Base-by-base conservation (phyloP, 2,888 invertebrate species). In the Sinhomidia bicolor region DNA sequence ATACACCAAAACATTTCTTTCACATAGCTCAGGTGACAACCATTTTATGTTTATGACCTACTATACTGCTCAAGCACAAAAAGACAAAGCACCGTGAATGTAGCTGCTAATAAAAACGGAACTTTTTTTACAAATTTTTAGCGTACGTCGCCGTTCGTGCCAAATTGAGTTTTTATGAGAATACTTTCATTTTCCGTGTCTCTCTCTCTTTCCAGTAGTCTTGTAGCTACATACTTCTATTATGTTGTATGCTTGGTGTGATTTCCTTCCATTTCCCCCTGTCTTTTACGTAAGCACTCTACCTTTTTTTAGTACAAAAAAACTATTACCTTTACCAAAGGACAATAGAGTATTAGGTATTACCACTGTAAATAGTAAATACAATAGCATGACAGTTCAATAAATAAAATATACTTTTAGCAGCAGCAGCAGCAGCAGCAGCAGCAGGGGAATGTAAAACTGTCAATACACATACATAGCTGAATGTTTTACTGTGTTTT, bases 141-240 rank as follows among this genome's bases (percentile, higher is more conserved):
- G 23, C 36, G 57, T 57, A 78, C 47, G 54, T 36, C 32, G 32
- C n/a, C 60, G 71, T 41, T 71, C 41, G 26, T 71, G 71, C 83
- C 83, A 83, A 83, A 83, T 83, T 74, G 83, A 74, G 83, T 74
- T 74, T 83, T 83, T 83, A 71, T 54, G 83, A 83, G 83, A 57
- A 78, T 57, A 78, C 36, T 78, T 78, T 78, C 36, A 78, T 57
- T 78, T 57, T 62, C 80, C n/a, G n/a, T n/a, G n/a, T n/a, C n/a
- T n/a, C n/a, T n/a, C n/a, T n/a, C n/a, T n/a, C 44, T 14, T 36
- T 80, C 0, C 4, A 14, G 20, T 60, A 41, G 74, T n/a, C 1
- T 3, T 26, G 47, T 9, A 20, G 44, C 9, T 36, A 12, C n/a
- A 20, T 10, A 3, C 17, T 36, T 32, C n/a, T 17, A 36, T 68